Conservation (phyloP, 2,113 vertebrate species). For the Phodopus roborovskii region DNA sequence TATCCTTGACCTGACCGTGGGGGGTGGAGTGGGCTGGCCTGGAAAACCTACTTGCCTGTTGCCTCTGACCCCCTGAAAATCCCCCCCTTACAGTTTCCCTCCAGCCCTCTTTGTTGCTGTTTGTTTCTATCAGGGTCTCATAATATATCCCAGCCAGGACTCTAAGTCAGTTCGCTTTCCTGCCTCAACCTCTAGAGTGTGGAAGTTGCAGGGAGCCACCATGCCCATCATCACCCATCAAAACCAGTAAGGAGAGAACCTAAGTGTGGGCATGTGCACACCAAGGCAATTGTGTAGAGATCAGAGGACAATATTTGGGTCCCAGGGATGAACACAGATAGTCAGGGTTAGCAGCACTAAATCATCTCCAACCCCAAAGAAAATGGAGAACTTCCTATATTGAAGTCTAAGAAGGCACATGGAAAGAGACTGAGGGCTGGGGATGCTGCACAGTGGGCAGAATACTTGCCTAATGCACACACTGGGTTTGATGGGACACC, state of each 20-base stretch:
- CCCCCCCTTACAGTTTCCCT: no score
- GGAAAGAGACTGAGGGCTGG: background rate
- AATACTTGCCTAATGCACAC: background rate
- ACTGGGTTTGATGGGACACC: no score
- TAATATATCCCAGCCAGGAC: background rate
- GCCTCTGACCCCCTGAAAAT: background rate
- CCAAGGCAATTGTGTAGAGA: background rate
- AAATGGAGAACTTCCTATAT: background rate
- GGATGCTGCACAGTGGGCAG: fast-evolving
- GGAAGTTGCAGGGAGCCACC: background rate
- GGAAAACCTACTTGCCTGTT: background rate
- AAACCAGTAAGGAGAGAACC: background rate
- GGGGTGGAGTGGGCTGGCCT: background rate
- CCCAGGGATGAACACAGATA: background rate
- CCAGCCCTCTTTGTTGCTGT: background rate
- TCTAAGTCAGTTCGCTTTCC: background rate
- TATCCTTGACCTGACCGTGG: no score
- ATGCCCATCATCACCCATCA: background rate
- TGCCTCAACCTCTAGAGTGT: background rate
- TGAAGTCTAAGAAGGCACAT: background rate
- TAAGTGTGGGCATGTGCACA: background rate
- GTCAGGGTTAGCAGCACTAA: background rate
- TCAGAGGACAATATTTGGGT: background rate
- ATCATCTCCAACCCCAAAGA: background rate
- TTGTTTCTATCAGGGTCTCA: background rate